Evolutionary conservation across 2,888 invertebrate species (phyloP), one percentile per base, ranked within the genome.

Genomic region (Papilio elwesi): DNA sequence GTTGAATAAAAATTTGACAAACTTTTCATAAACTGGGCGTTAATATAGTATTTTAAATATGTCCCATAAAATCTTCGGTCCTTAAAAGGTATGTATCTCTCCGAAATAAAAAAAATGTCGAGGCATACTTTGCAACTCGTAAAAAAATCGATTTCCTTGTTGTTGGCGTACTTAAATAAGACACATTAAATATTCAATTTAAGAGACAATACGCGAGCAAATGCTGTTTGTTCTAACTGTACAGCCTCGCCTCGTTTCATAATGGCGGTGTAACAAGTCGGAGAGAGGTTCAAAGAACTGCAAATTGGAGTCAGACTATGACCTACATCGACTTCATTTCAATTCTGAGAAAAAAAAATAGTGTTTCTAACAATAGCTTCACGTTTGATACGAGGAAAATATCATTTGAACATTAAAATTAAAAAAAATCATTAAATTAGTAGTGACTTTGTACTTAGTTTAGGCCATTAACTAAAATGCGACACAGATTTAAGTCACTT

Each of bases 221-320:
- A 51, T 64, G 13, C 52, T 64, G 57, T 70, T 70, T 49, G 43
- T 70, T 62, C 49, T 70, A 67, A 70, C 73, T 68, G 68, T 70
- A 67, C 55, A 48, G 43, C 57, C 62, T 72, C 68, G 70, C 76
- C 76, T 71, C 74, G 73, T 68, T 76, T 75, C 71, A 70, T 74
- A 74, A 76, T 68, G 71, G 68, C 63, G 47, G 62, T 68, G 67
- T 73, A 73, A 71, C 73, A 71, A 68, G 57, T 74, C 49, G 57
- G 62, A 63, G 63, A 67, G 4, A 74, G 76, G 81, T 79, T 80
- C 80, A 81, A 78, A 75, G 77, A 79, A 78, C 80, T 68, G 63
- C 71, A 76, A 79, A 77, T 78, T 78, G 78, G 77, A 78, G 78
- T 74, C 74, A 66, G 72, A 73, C 64, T 68, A 69, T 76, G 77